Percentiles rank a stretch among this genome's conserved stretches.
Conservation (phyloP, 2,113 vertebrate species). For the Zingel zingel region DNA sequence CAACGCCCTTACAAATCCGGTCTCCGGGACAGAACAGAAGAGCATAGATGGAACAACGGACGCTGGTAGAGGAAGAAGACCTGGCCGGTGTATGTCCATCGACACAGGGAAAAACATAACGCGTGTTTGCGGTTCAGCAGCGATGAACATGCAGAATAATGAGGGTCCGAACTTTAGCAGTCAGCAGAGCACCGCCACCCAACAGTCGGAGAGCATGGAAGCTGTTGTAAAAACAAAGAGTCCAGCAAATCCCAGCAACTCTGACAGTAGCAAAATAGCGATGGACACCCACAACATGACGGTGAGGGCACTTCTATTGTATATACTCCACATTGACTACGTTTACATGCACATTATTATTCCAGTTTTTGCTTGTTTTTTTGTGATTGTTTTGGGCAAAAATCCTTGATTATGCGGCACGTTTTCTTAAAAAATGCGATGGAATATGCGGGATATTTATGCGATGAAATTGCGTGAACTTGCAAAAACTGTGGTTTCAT, state of each 20-base stretch:
- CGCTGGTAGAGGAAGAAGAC: background rate
- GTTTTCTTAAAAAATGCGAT: too few species aligned
- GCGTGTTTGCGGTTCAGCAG: background rate
- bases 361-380: too few species aligned
- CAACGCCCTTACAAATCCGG: slow-evolving; percentile 11
- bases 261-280: background rate
- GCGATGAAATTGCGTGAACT: too few species aligned
- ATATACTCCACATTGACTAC: too few species aligned
- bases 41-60: background rate
- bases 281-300: background rate
- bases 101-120: background rate
- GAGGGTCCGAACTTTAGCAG: background rate
- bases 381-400: too few species aligned
- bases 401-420: too few species aligned
- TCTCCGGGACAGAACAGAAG: background rate
- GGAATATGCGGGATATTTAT: too few species aligned
- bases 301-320: slow-evolving; percentile 28
- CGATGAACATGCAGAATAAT: background rate
- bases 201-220: slow-evolving; percentile 6
- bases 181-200: background rate
- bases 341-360: too few species aligned
- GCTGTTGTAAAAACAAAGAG: background rate
- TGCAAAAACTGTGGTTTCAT: too few species aligned
- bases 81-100: background rate
- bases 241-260: background rate